Evolutionary conservation across 2,113 vertebrate genomes (phyloP).

Genomic region (Kryptolebias marmoratus): DNA sequence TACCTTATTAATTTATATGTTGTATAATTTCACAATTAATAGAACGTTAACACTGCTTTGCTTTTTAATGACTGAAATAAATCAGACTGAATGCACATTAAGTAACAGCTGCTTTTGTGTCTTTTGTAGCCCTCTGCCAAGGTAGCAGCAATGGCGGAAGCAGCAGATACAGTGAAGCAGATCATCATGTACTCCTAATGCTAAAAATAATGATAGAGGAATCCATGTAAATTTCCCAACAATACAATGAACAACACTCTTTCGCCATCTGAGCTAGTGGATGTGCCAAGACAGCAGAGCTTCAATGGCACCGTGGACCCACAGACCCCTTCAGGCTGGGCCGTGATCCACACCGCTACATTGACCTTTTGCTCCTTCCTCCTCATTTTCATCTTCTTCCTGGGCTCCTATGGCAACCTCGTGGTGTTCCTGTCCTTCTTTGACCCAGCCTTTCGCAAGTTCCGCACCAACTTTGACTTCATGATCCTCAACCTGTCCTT

Average conservation of each 20-base stretch:
- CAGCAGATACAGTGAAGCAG: slow-evolving; percentile 12
- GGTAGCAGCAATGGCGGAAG: slow-evolving; percentile 54
- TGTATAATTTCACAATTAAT: neutral
- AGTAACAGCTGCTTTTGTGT: slow-evolving; percentile 39
- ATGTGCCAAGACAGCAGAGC: slow-evolving; percentile 68
- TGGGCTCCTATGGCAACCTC: slow-evolving; percentile 95
- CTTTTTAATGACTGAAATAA: neutral
- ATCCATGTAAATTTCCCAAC: slow-evolving; percentile 29
- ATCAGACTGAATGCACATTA: neutral
- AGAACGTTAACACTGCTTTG: neutral
- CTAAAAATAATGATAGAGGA: slow-evolving; percentile 46
- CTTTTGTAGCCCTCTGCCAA: slow-evolving; percentile 40
- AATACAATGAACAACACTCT: slow-evolving; percentile 87
- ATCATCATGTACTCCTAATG: slow-evolving; percentile 38
- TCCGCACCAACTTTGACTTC: slow-evolving; percentile 96
- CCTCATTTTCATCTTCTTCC: slow-evolving; percentile 88
- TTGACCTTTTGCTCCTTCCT: slow-evolving; percentile 88
- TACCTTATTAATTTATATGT: neutral
- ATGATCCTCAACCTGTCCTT: slow-evolving; percentile 97
- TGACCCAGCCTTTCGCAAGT: slow-evolving; percentile 93
- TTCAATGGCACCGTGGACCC: slow-evolving; percentile 69
- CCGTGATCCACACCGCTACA: slow-evolving; percentile 87
- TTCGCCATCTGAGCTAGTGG: slow-evolving; percentile 75
- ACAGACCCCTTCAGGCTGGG: slow-evolving; percentile 67
- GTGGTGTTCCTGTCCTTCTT: slow-evolving; percentile 97